phyloP scores from a whole-genome alignment of 2,113 vertebrate species.

The Ursus arctos region DNA sequence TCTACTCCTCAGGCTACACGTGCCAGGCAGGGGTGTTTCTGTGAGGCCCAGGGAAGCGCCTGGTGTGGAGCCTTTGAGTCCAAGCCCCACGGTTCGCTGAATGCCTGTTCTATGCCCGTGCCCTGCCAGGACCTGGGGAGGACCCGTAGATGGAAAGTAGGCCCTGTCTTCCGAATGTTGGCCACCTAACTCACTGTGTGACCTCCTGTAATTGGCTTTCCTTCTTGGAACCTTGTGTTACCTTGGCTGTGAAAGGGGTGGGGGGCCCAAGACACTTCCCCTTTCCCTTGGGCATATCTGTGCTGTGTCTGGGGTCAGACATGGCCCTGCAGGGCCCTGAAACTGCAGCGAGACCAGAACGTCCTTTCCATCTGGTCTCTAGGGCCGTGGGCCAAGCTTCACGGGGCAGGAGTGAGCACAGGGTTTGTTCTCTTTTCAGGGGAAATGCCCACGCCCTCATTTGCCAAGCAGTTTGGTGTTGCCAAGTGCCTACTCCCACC shows the following conservation, averaged over 20 bases:
- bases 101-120: background rate
- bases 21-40: rapidly evolving
- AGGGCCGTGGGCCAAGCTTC: background rate
- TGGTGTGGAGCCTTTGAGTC: background rate
- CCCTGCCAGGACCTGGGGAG: background rate
- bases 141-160: background rate
- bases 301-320: background rate
- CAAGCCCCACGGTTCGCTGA: background rate
- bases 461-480: background rate
- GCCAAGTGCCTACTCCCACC: background rate
- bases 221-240: background rate
- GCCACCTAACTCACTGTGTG: background rate
- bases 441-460: background rate
- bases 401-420: background rate
- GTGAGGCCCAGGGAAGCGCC: background rate
- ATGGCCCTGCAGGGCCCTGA: background rate
- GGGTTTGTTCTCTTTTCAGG: background rate
- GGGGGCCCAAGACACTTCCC: background rate
- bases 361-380: slow-evolving; percentile 18
- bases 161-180: background rate
- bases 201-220: background rate
- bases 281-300: background rate
- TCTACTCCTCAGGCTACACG: background rate
- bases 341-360: background rate
- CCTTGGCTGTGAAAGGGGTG: background rate